Evolutionary conservation across 1,140 invertebrate species (phyloP), one percentile per base, ranked within the genome.

Genomic region (Temnothorax nylanderi): DNA sequence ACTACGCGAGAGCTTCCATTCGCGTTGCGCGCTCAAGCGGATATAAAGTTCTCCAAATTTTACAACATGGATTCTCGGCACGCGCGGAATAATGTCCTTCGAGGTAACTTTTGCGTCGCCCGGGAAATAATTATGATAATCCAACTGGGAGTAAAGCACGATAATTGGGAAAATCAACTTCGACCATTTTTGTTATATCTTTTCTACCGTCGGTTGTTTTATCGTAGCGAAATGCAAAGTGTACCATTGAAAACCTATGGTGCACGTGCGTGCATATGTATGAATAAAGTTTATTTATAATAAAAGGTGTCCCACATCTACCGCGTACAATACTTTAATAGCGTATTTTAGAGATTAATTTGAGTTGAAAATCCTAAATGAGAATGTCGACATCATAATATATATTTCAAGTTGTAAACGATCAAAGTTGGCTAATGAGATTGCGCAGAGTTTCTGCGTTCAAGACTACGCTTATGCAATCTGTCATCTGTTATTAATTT

Each of bases 41-140:
- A 82, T 44, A n/a, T 32, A 78, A 88, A 81, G 67, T 64, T 80
- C 51, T 44, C 69, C 10, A 76, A 64, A 60, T 72, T 65, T 51
- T 51, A 32, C 72, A 26, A 85, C 58, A 47, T 64, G n/a, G 34
- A 76, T 85, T 85, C 72, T 72, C 32, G 56, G 49, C 78, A 82
- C 78, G 64, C 37, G 37, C 65, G 47, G 49, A 67, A 26, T 82
- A 72, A 82, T 58, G 51, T 58, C 16, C 21, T 58, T n/a, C 34
- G 65, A 4, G 47, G 18, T 72, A 56, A 72, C 49, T 82, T 67
- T 82, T 34, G 78, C 51, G 65, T 69, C 65, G 8, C 49, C 21
- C n/a, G 37, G 78, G 11, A 82, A 56, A 44, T 82, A 82, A 82
- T 82, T 72, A 72, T 82, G 78, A 82, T 81, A 81, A 81, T 81